Conservation (phyloP, 2,797 vertebrate species). For the Mastacembelus armatus region DNA sequence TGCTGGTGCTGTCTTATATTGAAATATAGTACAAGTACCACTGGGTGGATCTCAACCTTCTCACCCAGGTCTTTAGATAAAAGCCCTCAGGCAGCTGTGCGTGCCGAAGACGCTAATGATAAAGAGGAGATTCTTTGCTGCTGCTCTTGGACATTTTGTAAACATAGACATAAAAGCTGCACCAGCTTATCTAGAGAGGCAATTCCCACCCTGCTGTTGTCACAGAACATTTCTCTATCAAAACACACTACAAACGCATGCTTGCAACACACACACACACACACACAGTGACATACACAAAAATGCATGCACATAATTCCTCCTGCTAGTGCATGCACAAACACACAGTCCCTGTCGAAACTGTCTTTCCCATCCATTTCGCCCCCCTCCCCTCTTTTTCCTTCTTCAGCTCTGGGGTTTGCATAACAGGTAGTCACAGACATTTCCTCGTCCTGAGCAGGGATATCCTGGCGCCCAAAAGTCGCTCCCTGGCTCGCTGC, state of each 20-base stretch:
- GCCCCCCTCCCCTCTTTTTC: constrained; percentile 77
- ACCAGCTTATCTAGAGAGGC: constrained; percentile 72
- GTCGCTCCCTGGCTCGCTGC: constrained; percentile 91
- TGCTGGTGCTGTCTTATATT: constrained; percentile 23
- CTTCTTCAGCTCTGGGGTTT: constrained; percentile 84
- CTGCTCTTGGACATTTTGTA: constrained; percentile 68
- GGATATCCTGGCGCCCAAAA: constrained; percentile 99
- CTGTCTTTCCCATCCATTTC: constrained; percentile 74
- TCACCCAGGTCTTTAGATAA: constrained; percentile 60
- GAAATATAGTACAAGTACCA: constrained; percentile 37
- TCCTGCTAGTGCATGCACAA: constrained; percentile 62
- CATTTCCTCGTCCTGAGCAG: constrained; percentile 98
- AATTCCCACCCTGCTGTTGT: constrained; percentile 70
- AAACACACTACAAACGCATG: constrained; percentile 63
- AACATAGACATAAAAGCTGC: constrained; percentile 74
- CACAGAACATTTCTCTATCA: constrained; percentile 54
- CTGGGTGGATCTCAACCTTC: constrained; percentile 52
- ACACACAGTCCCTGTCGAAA: constrained; percentile 72
- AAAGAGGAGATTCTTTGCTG: constrained; percentile 51
- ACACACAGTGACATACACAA: constrained; percentile 51
- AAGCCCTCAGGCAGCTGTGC: constrained; percentile 43
- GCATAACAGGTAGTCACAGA: constrained; percentile 99
- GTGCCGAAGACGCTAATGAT: constrained; percentile 40
- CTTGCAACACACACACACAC: constrained; percentile 53
- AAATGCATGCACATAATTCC: constrained; percentile 52